Evolutionary conservation across 2,797 vertebrate genomes (phyloP), one percentile per base, ranked within the genome.

Genomic region (Cossypha caffra): DNA sequence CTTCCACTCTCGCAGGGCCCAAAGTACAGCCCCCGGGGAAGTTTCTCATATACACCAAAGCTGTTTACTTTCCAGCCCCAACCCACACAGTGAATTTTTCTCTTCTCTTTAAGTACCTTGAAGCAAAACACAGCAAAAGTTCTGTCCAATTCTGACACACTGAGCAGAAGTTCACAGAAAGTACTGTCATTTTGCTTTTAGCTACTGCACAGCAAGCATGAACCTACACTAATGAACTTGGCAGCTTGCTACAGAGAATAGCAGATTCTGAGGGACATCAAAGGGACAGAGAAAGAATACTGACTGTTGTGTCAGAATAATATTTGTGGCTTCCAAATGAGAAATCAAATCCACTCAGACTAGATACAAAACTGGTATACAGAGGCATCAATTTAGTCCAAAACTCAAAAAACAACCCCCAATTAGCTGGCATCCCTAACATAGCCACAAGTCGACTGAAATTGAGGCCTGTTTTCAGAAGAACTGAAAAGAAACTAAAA

Each of bases 221-320:
- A 82, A 54, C 11, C 38, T 45, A 23, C 43, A 43, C 20, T 45
- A 45, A 45, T 45, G 29, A 84, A 67, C 20, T 14, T 74, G 4
- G 20, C 67, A 37, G n/a, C 18, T 63, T 79, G 45, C 38, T 68
- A 42, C 29, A 80, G 19, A 86, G 14, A 92, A 54, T 14, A 74
- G 26, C 26, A 64, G 25, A 77, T 35, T 80, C 38, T 20, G 11
- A 43, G 42, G 31, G 5, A 71, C 4, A 50, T 42, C 26, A 72
- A 75, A 72, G 11, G 8, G 37, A 64, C 42, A 47, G 20, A 72
- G 48, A 45, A 29, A 7, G 17, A 82, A 45, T 13, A 63, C 23
- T 8, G 20, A 68, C 0, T 42, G 19, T 11, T 35, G 5, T 2
- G 0, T 13, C 23, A 78, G 42, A 81, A 59, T 9, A 67, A 0